These are phyloP conservation scores for Gobionotothen gibberifrons DNA, from an alignment of 2,797 vertebrate genomes.

Conservation along the genomic window DNA sequence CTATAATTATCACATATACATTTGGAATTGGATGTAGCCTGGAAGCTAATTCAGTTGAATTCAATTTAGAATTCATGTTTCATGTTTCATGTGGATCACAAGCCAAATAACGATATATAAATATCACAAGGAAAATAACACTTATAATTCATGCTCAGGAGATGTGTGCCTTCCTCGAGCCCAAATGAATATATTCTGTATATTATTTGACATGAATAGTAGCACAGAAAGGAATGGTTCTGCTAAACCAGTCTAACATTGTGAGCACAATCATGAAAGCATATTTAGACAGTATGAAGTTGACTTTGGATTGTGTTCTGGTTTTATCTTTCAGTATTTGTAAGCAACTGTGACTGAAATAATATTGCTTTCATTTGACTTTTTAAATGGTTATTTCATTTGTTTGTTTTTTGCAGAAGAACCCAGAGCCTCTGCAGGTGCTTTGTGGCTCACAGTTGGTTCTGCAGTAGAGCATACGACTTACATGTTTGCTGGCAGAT, in stretches of 20 bases:
- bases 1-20: background rate
- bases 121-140: background rate
- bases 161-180: background rate
- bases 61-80: conserved; percentile 16
- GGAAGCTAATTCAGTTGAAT: background rate
- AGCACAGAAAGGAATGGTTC: background rate
- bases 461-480: conserved; percentile 83
- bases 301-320: too few species aligned
- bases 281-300: too few species aligned
- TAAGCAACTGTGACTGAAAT: too few species aligned
- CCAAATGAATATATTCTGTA: background rate
- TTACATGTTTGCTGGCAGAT: conserved; percentile 90
- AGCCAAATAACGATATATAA: conserved; percentile 21
- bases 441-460: conserved; percentile 69
- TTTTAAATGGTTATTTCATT: too few species aligned
- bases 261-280: background rate
- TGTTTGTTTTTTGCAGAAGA: conserved; percentile 73
- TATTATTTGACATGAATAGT: background rate
- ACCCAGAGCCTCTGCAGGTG: conserved; percentile 71
- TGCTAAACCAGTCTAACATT: background rate
- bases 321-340: too few species aligned
- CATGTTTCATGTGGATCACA: background rate
- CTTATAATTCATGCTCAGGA: background rate
- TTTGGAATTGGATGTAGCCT: background rate
- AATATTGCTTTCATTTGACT: too few species aligned